These are phyloP conservation scores for Fragum whitleyi DNA, from an alignment of 2,888 invertebrate species.

Conservation along the genomic window DNA sequence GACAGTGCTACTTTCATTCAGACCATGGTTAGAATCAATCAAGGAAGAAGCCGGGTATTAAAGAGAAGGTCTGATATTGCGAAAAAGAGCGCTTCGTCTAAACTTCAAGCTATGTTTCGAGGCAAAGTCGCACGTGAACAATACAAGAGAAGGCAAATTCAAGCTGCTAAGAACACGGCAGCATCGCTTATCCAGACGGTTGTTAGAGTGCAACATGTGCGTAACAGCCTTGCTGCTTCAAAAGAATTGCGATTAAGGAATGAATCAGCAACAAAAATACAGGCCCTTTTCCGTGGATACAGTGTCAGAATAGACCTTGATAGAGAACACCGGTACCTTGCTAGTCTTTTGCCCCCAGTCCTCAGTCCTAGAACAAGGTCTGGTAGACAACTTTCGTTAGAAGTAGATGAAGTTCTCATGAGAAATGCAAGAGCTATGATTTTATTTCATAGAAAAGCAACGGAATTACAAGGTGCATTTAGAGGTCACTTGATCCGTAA, in stretches of 20 bases:
- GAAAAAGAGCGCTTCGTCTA: neutral
- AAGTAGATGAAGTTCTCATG: slow-evolving; percentile 50
- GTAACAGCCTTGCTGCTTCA: slow-evolving; percentile 17
- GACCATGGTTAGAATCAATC: slow-evolving; percentile 33
- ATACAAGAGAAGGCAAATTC: neutral
- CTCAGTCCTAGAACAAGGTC: slow-evolving; percentile 49
- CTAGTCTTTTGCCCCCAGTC: slow-evolving; percentile 48
- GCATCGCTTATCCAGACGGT: slow-evolving; percentile 51
- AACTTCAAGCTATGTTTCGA: slow-evolving; percentile 26
- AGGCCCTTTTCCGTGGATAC: slow-evolving; percentile 56
- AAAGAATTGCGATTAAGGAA: slow-evolving; percentile 23
- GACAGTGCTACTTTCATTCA: slow-evolving; percentile 42
- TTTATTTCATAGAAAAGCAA: slow-evolving; percentile 52
- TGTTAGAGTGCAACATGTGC: slow-evolving; percentile 36
- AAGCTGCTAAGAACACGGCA: slow-evolving; percentile 6
- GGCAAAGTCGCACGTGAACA: slow-evolving; percentile 5
- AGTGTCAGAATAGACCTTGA: slow-evolving; percentile 38
- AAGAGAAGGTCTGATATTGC: neutral
- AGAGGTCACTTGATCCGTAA: slow-evolving; percentile 40
- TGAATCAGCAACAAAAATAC: slow-evolving; percentile 52
- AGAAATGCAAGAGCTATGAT: slow-evolving; percentile 56
- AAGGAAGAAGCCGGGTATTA: slow-evolving; percentile 25
- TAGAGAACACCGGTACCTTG: slow-evolving; percentile 40
- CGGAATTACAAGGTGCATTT: slow-evolving; percentile 55
- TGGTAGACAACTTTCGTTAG: slow-evolving; percentile 37